phyloP scores from a whole-genome alignment of 2,888 invertebrate species.

The Himalopsyche kuldschensis region DNA sequence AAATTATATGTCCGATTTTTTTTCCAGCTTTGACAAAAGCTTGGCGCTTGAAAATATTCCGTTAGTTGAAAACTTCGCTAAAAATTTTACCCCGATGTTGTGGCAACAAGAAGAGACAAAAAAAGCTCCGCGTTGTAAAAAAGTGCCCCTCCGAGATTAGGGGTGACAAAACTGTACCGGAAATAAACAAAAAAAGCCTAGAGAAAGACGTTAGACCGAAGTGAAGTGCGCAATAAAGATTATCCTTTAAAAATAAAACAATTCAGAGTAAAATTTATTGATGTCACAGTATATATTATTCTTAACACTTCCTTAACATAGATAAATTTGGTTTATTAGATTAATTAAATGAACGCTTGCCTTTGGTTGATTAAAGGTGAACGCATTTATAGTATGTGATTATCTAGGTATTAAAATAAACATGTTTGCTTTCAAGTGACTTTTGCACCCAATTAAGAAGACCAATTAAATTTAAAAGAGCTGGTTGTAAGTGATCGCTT shows the following conservation, averaged over 20 bases:
- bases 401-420: too few relatives aligned
- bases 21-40: neutral
- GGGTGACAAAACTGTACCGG: neutral
- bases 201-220: neutral
- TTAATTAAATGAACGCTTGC: too few relatives aligned
- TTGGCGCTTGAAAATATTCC: neutral
- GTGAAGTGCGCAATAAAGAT: neutral
- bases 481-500: too few relatives aligned
- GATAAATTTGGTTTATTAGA: too few relatives aligned
- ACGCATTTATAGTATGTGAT: too few relatives aligned
- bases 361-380: too few relatives aligned
- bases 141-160: neutral
- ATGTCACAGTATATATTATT: neutral
- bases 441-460: too few relatives aligned
- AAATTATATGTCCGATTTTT: neutral
- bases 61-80: neutral
- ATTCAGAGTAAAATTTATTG: neutral
- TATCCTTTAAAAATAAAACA: neutral
- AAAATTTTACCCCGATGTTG: neutral
- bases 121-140: neutral
- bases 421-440: too few relatives aligned
- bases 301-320: too few relatives aligned
- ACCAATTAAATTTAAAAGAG: too few relatives aligned
- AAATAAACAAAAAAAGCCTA: neutral
- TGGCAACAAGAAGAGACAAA: neutral